Evolutionary conservation across 1,140 invertebrate genomes (phyloP).

Genomic region (Mylabris phalerata): DNA sequence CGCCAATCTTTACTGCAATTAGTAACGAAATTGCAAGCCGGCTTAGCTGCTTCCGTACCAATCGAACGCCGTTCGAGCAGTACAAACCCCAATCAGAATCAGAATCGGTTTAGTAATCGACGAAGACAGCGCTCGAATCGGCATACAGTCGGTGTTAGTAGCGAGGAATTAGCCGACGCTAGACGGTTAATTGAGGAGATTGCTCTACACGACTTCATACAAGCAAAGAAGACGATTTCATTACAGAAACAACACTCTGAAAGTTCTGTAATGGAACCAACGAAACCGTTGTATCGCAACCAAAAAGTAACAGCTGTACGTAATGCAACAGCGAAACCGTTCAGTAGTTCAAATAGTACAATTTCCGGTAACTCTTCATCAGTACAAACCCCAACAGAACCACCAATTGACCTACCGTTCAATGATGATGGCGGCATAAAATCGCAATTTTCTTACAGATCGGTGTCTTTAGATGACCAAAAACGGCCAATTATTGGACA

Average conservation of each 20-base stretch:
- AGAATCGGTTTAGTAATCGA: constrained; percentile 40
- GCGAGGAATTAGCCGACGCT: constrained; percentile 69
- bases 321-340: constrained; percentile 43
- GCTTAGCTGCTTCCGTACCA: constrained; percentile 44
- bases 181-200: constrained; percentile 64
- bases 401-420: constrained; percentile 25
- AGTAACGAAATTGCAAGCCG: constrained; percentile 66
- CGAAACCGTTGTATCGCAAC: constrained; percentile 28
- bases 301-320: constrained; percentile 35
- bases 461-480: constrained; percentile 11
- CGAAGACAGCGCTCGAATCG: constrained; percentile 50
- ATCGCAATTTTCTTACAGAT: constrained; percentile 8
- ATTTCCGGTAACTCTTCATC: constrained; percentile 29
- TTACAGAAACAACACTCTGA: constrained; percentile 37
- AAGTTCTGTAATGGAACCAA: constrained; percentile 20
- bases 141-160: constrained; percentile 74
- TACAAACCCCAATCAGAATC: not conserved
- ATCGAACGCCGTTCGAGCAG: constrained; percentile 30
- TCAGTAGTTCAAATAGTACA: constrained; percentile 31
- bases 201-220: constrained; percentile 34
- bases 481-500: constrained; percentile 13
- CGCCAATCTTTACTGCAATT: constrained; percentile 62
- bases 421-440: constrained; percentile 18
- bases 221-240: constrained; percentile 6
- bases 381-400: constrained; percentile 34